These are phyloP conservation scores for Sminthopsis crassicaudata DNA, from an alignment of 2,113 vertebrate species.

Conservation along the genomic window DNA sequence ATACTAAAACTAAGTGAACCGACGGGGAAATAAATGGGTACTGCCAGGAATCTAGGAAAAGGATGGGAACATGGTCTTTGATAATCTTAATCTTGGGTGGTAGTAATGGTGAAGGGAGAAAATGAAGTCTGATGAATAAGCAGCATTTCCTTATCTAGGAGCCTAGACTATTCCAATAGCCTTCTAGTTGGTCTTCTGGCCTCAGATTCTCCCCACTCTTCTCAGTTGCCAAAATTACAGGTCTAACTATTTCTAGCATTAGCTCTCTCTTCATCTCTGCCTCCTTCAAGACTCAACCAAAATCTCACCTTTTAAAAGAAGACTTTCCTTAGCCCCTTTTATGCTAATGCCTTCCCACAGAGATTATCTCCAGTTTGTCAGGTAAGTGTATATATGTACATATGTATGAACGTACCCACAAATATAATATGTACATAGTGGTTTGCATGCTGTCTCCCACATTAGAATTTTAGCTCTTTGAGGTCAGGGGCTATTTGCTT, in stretches of 20 bases:
- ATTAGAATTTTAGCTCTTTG: neutral
- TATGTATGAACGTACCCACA: neutral
- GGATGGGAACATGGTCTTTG: neutral
- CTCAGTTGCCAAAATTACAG: neutral
- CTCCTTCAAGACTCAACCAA: neutral
- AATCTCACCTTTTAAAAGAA: neutral
- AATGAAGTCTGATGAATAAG: neutral
- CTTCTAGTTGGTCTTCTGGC: neutral
- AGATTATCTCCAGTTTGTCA: conserved; percentile 25
- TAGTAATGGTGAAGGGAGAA: neutral
- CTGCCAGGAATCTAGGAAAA: neutral
- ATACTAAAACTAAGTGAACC: conserved; percentile 27
- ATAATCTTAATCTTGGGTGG: neutral
- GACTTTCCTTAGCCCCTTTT: neutral
- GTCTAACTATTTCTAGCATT: neutral
- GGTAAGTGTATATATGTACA: neutral
- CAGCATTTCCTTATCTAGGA: neutral
- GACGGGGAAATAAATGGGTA: conserved; percentile 14
- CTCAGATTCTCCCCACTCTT: neutral
- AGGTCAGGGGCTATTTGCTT: neutral
- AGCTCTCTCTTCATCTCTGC: neutral
- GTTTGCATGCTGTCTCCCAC: neutral
- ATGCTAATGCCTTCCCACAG: neutral
- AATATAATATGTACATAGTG: neutral
- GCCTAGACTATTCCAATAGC: neutral